Base-by-base conservation (phyloP, 2,888 invertebrate genomes). In the Synanthedon tipuliformis region DNA sequence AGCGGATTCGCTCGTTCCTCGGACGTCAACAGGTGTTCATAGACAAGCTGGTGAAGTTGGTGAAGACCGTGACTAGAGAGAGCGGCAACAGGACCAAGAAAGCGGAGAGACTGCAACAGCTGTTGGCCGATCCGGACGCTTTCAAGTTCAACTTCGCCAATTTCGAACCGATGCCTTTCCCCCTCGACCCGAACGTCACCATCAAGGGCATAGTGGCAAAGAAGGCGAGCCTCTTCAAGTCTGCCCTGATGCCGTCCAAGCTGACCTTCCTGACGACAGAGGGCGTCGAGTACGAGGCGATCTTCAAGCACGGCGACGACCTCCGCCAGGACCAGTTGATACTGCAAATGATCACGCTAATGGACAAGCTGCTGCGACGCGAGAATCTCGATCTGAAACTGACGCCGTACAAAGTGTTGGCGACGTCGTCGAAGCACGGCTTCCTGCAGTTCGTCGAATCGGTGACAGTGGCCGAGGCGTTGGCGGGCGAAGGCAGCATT, bases 221-320 rank as follows among this genome's bases (percentile, higher is more conserved):
- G 64, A 95, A 95, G 65, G 97, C 98, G 0, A 93, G 93, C 50
- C 89, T 99, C 1, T 99, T 99, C 83, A 99, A 99, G 78, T 98
- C 98, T 40, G 96, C 97, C 0, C 86, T 98, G 53, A 98, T 97
- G 96, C 99, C 99, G 2, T 95, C 96, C 12, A 91, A 90, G 71
- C 85, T 99, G 50, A 94, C 96, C 0, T 98, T 99, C 75, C 84
- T 94, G 12, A 96, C 95, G 0, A 91, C 92, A 0, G 92, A 93
- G 55, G 93, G 93, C 45, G 89, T 90, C 41, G 94, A 96, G 68
- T 99, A 98, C 78, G 94, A 95, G 13, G 95, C 98, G 0, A 98
- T 99, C 57, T 99, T 99, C 78, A 99, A 99, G 77, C 93, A 97
- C 66, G 99, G 99, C 1, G 99, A 99, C 78, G 99, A 99, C 75